Evolutionary conservation across 2,797 vertebrate genomes (phyloP), one percentile per base, ranked within the genome.

Genomic region (Labroides dimidiatus): DNA sequence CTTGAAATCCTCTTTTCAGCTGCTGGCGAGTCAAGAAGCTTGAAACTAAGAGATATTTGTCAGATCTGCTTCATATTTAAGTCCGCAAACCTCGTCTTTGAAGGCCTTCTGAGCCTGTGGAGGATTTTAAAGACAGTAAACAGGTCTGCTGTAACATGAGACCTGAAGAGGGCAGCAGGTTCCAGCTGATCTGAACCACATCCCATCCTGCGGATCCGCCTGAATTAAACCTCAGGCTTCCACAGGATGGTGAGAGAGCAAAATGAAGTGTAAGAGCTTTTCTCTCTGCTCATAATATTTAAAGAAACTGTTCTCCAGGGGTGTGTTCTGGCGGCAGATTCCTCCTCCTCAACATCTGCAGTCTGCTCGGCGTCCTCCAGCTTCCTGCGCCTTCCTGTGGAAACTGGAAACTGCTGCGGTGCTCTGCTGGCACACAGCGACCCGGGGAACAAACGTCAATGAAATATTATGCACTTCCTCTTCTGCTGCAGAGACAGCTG

Each of bases 381-480:
- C 78, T 84, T 85, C 75, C 75, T 45, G 45, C 12, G 55, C 16
- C 67, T 89, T 91, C 90, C 91, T 88, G 86, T 89, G 88, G 90
- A 93, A 91, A 89, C 69, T 84, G 75, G 79, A 79, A 77, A 64
- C 79, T 68, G 67, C 57, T 10, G 7, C 39, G 10, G 68, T 1
- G 62, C 69, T 73, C 72, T 75, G 81, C 76, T 85, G 84, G 2
- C 76, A 71, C 59, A 63, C 81, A 37, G 56, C 53, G 48, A 72
- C 72, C 58, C 53, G 15, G 66, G 77, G 80, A 84, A 83, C 78
- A 85, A 89, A 91, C 81, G 73, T 76, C 82, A 77, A 62, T 91
- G 82, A 90, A 84, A 89, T 86, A 89, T 91, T 79, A 82, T 80
- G 69, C 69, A 84, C 82, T 91, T 93, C 90, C 91, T 87, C 54